phyloP scores from a whole-genome alignment of 1,140 invertebrate species.

The Goniozus legneri region DNA sequence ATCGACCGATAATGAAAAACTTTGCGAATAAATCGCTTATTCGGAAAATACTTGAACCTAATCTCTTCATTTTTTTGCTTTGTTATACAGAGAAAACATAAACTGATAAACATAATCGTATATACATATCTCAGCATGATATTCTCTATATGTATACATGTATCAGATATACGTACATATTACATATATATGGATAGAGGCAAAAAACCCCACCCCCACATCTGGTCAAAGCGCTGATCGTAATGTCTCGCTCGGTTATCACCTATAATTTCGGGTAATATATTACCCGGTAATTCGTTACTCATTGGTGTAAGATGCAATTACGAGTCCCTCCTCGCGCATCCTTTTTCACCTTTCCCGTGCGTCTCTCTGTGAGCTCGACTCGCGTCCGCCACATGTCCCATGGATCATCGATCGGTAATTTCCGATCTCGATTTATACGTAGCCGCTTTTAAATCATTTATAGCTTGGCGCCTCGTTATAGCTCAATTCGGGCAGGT shows the following conservation, averaged over 20 bases:
- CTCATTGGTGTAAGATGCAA: slow-evolving; percentile 50
- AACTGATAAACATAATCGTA: background rate
- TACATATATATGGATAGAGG: slow-evolving; percentile 25
- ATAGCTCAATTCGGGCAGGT: slow-evolving; percentile 27
- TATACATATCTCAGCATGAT: background rate
- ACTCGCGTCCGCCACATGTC: slow-evolving; percentile 46
- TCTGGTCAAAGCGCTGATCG: slow-evolving; percentile 50
- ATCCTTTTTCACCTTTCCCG: slow-evolving; percentile 18
- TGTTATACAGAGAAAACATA: too few relatives aligned
- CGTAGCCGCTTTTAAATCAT: slow-evolving; percentile 32
- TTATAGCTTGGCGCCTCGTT: slow-evolving; percentile 23
- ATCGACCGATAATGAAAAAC: too few relatives aligned
- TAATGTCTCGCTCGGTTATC: slow-evolving; percentile 51
- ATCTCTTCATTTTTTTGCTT: too few relatives aligned
- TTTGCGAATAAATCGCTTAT: too few relatives aligned
- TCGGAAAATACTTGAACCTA: too few relatives aligned
- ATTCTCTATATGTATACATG: background rate
- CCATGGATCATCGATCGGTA: slow-evolving; percentile 17
- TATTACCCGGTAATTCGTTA: slow-evolving; percentile 53
- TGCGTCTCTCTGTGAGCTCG: slow-evolving; percentile 7
- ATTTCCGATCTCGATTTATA: slow-evolving; percentile 27
- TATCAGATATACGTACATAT: slow-evolving; percentile 24
- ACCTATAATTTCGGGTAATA: slow-evolving; percentile 55
- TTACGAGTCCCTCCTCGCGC: slow-evolving; percentile 32
- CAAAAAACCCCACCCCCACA: slow-evolving; percentile 37